Percentiles rank a stretch among this genome's conserved stretches.
Conservation (phyloP, 2,888 invertebrate genomes). For the Zaprionus bogoriensis region DNA sequence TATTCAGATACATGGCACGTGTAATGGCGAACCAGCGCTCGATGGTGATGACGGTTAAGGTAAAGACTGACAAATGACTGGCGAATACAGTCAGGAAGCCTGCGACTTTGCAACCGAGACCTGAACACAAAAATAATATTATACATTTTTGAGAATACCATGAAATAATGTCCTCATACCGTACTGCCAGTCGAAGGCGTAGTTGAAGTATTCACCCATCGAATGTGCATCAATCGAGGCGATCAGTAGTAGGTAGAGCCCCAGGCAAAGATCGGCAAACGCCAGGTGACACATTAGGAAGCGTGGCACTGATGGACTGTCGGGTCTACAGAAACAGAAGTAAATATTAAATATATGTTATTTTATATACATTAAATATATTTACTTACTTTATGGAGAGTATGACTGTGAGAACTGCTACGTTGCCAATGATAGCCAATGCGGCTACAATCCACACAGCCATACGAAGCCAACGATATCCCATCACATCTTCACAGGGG, state of each 20-base stretch:
- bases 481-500: constrained; percentile 96
- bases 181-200: constrained; percentile 95
- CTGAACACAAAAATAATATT: constrained; percentile 73
- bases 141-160: no score
- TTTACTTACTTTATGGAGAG: constrained; percentile 84
- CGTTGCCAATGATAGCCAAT: constrained; percentile 92
- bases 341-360: not conserved
- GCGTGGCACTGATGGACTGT: constrained; percentile 86
- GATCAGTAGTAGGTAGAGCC: constrained; percentile 91
- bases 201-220: constrained; percentile 93
- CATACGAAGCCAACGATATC: constrained; percentile 89
- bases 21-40: constrained; percentile 94
- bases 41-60: constrained; percentile 92
- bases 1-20: constrained; percentile 91
- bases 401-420: constrained; percentile 91
- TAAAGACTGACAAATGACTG: constrained; percentile 93
- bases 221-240: constrained; percentile 93
- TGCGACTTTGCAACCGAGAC: constrained; percentile 91
- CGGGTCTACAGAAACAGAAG: constrained; percentile 77
- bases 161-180: constrained; percentile 83
- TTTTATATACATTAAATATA: not conserved
- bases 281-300: constrained; percentile 93
- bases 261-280: constrained; percentile 94
- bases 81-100: constrained; percentile 95
- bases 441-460: constrained; percentile 94